Conservation (phyloP, 2,113 vertebrate genomes). For the Campylomormyrus numenius region DNA sequence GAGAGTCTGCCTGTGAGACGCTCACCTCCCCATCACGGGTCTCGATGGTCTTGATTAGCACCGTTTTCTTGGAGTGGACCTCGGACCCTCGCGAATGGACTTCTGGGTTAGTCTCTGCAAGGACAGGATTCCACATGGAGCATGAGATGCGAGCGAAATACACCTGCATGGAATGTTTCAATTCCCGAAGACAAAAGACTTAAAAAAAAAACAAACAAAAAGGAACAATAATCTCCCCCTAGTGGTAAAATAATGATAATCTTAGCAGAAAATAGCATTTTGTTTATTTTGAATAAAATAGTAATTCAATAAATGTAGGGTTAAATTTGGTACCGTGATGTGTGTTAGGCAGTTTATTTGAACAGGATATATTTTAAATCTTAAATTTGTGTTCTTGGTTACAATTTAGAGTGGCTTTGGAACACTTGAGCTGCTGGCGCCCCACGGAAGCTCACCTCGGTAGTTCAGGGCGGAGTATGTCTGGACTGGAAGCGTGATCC, state of each 20-base stretch:
- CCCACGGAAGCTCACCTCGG: conserved; percentile 65
- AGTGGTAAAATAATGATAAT: background rate
- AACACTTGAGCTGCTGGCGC: background rate
- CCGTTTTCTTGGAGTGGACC: conserved; percentile 86
- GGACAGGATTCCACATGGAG: background rate
- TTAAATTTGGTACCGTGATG: background rate
- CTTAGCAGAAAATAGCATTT: background rate
- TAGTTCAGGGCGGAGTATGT: conserved; percentile 78
- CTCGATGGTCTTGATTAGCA: conserved; percentile 92
- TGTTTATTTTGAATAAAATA: background rate
- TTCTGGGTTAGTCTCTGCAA: conserved; percentile 82
- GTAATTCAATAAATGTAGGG: background rate
- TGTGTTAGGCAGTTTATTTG: background rate
- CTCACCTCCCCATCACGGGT: conserved; percentile 85
- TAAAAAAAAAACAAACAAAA: background rate
- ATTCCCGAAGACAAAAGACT: background rate
- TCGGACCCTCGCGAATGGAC: conserved; percentile 68
- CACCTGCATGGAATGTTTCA: background rate
- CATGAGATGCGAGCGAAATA: background rate
- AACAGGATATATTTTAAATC: background rate
- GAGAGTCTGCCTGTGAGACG: background rate
- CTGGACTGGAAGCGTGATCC: conserved; percentile 84
- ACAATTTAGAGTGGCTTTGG: background rate
- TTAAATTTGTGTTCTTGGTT: background rate
- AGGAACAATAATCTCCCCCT: background rate